A percentile compares a stretch with the other conserved stretches of the same genome.
phyloP scores from a whole-genome alignment of 2,113 vertebrate genomes.

The Glareola pratincola region DNA sequence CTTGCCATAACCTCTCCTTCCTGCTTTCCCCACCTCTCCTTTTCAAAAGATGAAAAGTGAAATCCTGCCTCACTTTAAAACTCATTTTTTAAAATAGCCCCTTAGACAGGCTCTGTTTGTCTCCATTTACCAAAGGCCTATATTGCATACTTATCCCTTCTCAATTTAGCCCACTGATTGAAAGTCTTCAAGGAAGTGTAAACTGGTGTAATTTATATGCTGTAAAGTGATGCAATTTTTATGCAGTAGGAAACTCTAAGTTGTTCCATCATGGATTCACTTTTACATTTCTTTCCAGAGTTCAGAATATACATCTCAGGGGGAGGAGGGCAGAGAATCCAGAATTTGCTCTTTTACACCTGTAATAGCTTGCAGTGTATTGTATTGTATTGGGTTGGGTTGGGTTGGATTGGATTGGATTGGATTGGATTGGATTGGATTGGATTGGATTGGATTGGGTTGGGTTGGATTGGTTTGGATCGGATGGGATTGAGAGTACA shows the following conservation, averaged over 20 bases:
- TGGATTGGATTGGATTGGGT: background rate
- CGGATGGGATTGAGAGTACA: background rate
- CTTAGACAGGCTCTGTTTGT: background rate
- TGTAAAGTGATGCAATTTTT: background rate
- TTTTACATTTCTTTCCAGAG: background rate
- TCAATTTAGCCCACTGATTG: background rate
- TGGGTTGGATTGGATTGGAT: background rate
- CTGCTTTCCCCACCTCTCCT: background rate
- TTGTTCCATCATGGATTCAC: background rate
- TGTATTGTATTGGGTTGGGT: no score
- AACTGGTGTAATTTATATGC: background rate
- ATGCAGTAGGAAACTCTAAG: background rate
- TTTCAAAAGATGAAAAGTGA: background rate
- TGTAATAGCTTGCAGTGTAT: background rate
- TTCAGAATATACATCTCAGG: background rate
- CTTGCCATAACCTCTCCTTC: background rate
- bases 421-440: background rate
- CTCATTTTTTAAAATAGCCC: background rate
- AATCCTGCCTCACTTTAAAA: background rate
- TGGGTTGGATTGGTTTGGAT: background rate
- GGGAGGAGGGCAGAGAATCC: background rate
- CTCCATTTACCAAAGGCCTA: background rate
- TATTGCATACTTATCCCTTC: background rate
- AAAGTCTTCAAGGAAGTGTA: background rate
- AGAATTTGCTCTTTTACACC: background rate